A percentile compares a stretch with the other conserved stretches of the same genome.
Conservation (phyloP, 2,888 invertebrate genomes). For the Punctoribates punctum region DNA sequence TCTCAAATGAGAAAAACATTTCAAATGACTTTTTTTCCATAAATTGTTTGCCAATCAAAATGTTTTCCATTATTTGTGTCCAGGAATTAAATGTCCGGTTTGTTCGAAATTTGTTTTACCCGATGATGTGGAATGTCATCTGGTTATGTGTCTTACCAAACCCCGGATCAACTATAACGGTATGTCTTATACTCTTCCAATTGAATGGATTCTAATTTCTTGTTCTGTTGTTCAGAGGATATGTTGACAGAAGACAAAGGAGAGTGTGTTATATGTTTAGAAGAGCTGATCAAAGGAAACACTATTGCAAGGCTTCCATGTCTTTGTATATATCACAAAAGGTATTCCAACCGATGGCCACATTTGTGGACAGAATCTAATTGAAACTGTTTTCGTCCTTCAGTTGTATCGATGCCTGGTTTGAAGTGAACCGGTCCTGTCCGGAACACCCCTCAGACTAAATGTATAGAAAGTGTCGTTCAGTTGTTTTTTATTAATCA, state of each 20-base stretch:
- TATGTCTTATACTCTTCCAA: constrained; percentile 59
- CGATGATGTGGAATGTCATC: constrained; percentile 98
- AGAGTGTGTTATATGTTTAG: constrained; percentile 98
- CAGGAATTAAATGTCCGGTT: constrained; percentile 98
- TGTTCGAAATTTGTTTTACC: constrained; percentile 97
- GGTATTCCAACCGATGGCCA: constrained; percentile 58
- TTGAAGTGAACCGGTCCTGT: constrained; percentile 96
- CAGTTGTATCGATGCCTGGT: constrained; percentile 99
- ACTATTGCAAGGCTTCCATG: constrained; percentile 97
- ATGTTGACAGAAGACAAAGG: constrained; percentile 92
- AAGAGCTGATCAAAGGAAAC: constrained; percentile 91
- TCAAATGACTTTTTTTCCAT: too few relatives aligned
- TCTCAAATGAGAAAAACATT: background rate
- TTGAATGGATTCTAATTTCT: background rate
- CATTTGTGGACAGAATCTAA: background rate
- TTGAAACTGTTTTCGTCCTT: constrained; percentile 53
- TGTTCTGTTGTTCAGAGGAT: constrained; percentile 73
- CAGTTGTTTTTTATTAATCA: background rate
- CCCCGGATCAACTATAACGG: constrained; percentile 98
- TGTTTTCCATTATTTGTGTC: constrained; percentile 49
- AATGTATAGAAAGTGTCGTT: constrained; percentile 42
- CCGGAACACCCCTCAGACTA: constrained; percentile 97
- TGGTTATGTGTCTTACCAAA: constrained; percentile 99
- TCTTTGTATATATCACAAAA: constrained; percentile 98
- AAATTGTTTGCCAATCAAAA: too few relatives aligned